Conservation (phyloP, 2,113 vertebrate species). For the Pygoscelis antarcticus region DNA sequence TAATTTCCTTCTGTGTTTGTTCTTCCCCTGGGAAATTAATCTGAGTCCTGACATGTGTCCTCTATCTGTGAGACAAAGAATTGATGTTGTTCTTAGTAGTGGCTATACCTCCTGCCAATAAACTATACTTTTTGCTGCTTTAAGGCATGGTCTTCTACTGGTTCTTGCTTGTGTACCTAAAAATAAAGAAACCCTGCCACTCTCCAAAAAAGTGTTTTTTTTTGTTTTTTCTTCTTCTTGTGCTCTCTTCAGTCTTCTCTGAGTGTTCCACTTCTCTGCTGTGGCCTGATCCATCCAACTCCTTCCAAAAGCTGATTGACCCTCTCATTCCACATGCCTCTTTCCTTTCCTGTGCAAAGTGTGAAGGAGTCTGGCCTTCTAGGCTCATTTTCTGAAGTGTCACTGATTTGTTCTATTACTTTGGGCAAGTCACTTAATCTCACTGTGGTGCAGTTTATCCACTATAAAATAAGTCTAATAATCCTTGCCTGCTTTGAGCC, state of each 20-base stretch:
- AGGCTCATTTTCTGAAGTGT: not conserved
- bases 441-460: conserved; percentile 52
- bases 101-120: not conserved
- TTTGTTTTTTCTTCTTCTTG: not conserved
- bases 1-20: conserved; percentile 22
- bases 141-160: not conserved
- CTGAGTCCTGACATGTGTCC: conserved; percentile 32
- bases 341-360: not conserved
- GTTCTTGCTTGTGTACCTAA: not conserved
- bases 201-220: not conserved
- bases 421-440: conserved; percentile 58
- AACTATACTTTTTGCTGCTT: not conserved
- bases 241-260: not conserved
- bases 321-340: not conserved
- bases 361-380: not conserved
- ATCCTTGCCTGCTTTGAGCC: conserved; percentile 61
- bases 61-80: not conserved
- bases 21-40: conserved; percentile 40
- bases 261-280: not conserved
- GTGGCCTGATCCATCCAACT: not conserved
- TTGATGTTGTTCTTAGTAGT: not conserved
- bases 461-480: conserved; percentile 63
- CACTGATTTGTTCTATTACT: conserved; percentile 42
- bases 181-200: not conserved
- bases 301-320: not conserved